Evolutionary conservation across 1,140 invertebrate species (phyloP), one percentile per base, ranked within the genome.

Genomic region (Aphelenchoides avenae): DNA sequence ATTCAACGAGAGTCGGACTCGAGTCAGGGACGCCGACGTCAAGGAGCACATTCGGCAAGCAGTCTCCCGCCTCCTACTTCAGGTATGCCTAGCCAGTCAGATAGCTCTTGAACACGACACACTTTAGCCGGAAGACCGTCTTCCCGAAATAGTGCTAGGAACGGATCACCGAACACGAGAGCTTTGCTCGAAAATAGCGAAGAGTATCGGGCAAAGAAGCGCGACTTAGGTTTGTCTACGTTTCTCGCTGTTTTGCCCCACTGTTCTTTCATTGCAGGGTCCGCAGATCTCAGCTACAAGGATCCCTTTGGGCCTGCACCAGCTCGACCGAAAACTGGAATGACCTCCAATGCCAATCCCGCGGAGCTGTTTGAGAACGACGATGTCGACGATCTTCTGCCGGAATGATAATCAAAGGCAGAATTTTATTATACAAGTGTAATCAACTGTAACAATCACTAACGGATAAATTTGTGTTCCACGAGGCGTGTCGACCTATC

Each of bases 321-420:
- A 53, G 80, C 83, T 49, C 80, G 88, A 53, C 88, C 89, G 1
- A 86, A 86, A 76, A 91, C 89, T 13, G 85, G 81, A 24, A 77
- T 84, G 31, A 80, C 80, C 29, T 82, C 82, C 30, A 83, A 82
- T 71, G 81, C 81, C 49, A 69, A 81, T 29, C 78, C 80, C 61
- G 86, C 87, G 48, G 87, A 89, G 52, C 86, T 88, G 61, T 88
- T 89, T 79, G 86, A 81, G 34, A 85, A 88, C 75, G 86, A 87
- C 77, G 85, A 87, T 77, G 31, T 68, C 5, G 86, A 88, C 64
- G 87, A 89, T 75, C 78, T 90, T 34, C 76, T 91, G 68, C 88
- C 88, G 3, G 85, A 87, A 71, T 87, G 82, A 80, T 31, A 41
- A 42, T 44, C 22, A 15, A 9, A 47, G 20, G 36, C 18, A 2